Percentiles rank a stretch among this genome's conserved stretches.
Conservation (phyloP, 2,113 vertebrate species). For the Saiga tatarica region DNA sequence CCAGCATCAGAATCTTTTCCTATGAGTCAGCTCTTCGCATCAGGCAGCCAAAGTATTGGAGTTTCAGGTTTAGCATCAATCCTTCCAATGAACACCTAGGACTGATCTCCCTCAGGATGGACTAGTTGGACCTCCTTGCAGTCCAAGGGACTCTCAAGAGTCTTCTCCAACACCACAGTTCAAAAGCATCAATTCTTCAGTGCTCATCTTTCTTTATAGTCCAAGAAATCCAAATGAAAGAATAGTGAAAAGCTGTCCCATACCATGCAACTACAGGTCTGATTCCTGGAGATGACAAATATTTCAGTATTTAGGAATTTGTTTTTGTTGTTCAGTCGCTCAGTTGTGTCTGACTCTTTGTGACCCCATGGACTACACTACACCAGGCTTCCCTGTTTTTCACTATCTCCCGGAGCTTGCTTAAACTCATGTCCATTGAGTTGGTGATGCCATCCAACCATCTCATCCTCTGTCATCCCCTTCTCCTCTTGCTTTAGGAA, state of each 20-base stretch:
- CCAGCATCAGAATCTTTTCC: neutral
- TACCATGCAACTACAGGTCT: constrained; percentile 16
- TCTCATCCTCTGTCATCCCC: neutral
- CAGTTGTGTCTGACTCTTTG: neutral
- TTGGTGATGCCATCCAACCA: neutral
- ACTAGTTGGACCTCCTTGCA: neutral
- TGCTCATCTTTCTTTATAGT: neutral
- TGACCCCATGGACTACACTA: fast-evolving
- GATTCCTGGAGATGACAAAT: neutral
- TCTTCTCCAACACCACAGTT: neutral
- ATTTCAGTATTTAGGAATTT: neutral
- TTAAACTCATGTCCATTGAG: neutral
- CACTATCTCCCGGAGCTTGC: neutral
- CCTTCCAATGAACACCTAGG: neutral
- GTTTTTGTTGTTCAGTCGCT: neutral
- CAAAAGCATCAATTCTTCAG: neutral
- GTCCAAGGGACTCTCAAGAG: neutral
- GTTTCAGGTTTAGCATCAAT: neutral
- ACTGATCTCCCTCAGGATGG: neutral
- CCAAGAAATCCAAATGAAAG: constrained; percentile 18
- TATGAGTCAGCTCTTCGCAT: neutral
- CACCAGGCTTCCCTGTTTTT: neutral
- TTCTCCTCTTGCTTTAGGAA: neutral
- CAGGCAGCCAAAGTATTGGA: neutral
- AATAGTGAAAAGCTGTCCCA: neutral